Evolutionary conservation across 2,797 vertebrate species (phyloP).

Genomic region (Diplodus puntazzo): DNA sequence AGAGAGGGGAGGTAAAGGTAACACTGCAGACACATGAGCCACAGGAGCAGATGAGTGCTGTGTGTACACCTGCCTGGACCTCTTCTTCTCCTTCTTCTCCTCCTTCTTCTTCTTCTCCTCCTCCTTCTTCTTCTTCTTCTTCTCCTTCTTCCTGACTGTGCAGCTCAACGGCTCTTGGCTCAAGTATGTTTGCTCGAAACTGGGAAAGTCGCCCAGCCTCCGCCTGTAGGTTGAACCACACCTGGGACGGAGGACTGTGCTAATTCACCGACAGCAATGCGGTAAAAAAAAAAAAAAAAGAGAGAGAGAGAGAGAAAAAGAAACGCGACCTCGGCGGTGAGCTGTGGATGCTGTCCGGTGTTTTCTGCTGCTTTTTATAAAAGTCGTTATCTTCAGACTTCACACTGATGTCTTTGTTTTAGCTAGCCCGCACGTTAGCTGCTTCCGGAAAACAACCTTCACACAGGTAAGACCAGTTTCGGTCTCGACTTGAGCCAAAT

Average conservation of each 20-base stretch:
- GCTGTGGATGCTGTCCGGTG: neutral
- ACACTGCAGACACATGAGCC: too few species aligned
- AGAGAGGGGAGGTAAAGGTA: too few species aligned
- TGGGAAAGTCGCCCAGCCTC: constrained; percentile 71
- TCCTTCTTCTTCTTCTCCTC: constrained; percentile 61
- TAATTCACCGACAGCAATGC: constrained; percentile 11
- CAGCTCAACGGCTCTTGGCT: neutral
- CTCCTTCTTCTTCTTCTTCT: constrained; percentile 1
- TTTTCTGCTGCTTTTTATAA: neutral
- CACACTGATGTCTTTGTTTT: constrained; percentile 67
- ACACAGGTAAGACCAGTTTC: constrained; percentile 88
- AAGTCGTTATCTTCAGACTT: neutral
- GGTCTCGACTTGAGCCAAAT: constrained; percentile 36
- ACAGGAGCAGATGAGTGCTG: too few species aligned
- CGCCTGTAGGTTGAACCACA: constrained; percentile 60
- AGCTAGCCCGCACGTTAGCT: constrained; percentile 63
- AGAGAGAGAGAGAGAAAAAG: neutral
- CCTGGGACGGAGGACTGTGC: constrained; percentile 50
- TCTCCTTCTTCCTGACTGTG: constrained; percentile 60
- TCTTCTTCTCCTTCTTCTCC: constrained; percentile 70
- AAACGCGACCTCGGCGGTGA: neutral
- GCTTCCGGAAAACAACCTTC: constrained; percentile 84
- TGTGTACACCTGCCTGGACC: constrained; percentile 63
- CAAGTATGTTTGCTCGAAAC: constrained; percentile 74
- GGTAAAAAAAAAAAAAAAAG: neutral